These are phyloP conservation scores for Heliconius hermathena DNA, from an alignment of 1,140 invertebrate species.

Conservation along the genomic window DNA sequence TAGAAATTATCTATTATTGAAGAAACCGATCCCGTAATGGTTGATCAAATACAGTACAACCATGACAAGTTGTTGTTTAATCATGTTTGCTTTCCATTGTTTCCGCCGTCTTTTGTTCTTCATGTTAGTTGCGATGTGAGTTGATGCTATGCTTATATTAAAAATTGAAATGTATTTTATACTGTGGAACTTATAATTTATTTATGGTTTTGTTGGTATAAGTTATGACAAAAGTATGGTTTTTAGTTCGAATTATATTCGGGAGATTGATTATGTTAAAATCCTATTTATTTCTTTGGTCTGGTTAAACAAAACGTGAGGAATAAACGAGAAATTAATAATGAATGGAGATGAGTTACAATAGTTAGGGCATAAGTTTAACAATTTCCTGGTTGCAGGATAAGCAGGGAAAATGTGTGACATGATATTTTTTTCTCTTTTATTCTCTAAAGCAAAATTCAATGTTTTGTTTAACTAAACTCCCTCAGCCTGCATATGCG, in stretches of 20 bases:
- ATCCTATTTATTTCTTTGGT: too few relatives aligned
- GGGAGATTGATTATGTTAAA: too few relatives aligned
- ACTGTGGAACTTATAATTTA: neutral
- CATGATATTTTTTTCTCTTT: too few relatives aligned
- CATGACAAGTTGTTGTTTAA: constrained; percentile 14
- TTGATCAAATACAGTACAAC: constrained; percentile 8
- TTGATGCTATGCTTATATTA: neutral
- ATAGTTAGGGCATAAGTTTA: too few relatives aligned
- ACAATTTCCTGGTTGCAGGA: too few relatives aligned
- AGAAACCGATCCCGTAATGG: constrained; percentile 7
- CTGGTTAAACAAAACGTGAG: too few relatives aligned
- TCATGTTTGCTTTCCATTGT: constrained; percentile 9
- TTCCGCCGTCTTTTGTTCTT: constrained; percentile 6
- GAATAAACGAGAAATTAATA: too few relatives aligned
- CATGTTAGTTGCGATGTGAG: neutral
- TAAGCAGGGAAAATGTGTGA: too few relatives aligned
- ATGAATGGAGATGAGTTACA: too few relatives aligned
- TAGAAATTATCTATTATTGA: constrained; percentile 4
- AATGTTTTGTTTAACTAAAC: too few relatives aligned
- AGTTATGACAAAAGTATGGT: neutral
- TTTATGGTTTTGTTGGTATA: neutral
- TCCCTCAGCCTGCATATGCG: too few relatives aligned
- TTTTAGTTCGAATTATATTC: neutral
- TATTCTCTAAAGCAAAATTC: too few relatives aligned
- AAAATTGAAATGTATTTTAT: neutral